A percentile compares a stretch with the other conserved stretches of the same genome.
These are phyloP conservation scores for Cricetomys ansorgei DNA, from an alignment of 2,113 vertebrate species.

Conservation along the genomic window DNA sequence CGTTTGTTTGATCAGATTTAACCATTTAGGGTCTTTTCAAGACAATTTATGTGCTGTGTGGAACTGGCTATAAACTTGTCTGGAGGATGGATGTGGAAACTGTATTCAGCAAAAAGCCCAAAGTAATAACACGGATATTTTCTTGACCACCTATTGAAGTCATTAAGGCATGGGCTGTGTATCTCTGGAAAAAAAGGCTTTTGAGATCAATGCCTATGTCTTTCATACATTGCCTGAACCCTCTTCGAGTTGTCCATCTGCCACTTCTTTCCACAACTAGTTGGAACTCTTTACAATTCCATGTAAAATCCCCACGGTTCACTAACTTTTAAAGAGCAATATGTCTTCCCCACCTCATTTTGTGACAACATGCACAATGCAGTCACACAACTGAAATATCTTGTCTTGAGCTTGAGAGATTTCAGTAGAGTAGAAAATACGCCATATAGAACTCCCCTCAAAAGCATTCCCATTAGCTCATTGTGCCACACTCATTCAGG, in stretches of 20 bases:
- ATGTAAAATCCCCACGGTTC: constrained; percentile 75
- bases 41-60: constrained; percentile 68
- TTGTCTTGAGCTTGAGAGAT: constrained; percentile 67
- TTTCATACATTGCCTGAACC: constrained; percentile 62
- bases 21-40: constrained; percentile 66
- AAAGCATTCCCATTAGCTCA: constrained; percentile 61
- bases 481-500: constrained; percentile 65
- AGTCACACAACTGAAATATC: constrained; percentile 77
- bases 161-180: constrained; percentile 40
- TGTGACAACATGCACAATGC: constrained; percentile 65
- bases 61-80: constrained; percentile 78
- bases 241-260: constrained; percentile 56
- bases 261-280: constrained; percentile 68
- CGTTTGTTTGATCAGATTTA: constrained; percentile 73
- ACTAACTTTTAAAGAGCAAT: constrained; percentile 76
- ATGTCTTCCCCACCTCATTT: constrained; percentile 72
- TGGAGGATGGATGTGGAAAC: constrained; percentile 75
- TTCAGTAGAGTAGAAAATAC: constrained; percentile 78
- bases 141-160: constrained; percentile 70
- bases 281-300: constrained; percentile 77
- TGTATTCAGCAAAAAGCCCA: constrained; percentile 59
- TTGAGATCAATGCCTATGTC: constrained; percentile 9
- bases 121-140: constrained; percentile 73
- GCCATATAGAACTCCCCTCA: constrained; percentile 46
- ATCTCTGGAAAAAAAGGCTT: constrained; percentile 65